phyloP scores from a whole-genome alignment of 2,888 invertebrate species.

The Erannis defoliaria region DNA sequence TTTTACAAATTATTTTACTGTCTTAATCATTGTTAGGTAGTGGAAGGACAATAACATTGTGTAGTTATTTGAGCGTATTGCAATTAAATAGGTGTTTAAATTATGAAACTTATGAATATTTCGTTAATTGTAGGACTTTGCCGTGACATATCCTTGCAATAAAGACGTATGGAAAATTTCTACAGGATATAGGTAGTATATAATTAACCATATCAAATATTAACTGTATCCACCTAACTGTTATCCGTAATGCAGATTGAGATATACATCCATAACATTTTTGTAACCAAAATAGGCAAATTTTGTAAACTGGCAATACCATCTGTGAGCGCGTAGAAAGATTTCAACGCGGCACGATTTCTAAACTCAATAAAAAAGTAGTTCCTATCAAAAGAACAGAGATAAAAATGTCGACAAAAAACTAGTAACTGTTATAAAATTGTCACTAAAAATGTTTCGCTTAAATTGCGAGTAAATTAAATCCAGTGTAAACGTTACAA shows the following conservation, averaged over 20 bases:
- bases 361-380: neutral
- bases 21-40: constrained; percentile 71
- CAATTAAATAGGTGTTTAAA: constrained; percentile 70
- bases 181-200: constrained; percentile 49
- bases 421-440: constrained; percentile 4
- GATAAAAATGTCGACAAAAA: constrained; percentile 5
- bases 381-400: constrained; percentile 11
- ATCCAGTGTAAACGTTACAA: constrained; percentile 55
- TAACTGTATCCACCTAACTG: constrained; percentile 2
- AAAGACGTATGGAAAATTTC: constrained; percentile 49
- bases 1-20: constrained; percentile 81
- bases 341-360: neutral
- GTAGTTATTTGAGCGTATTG: constrained; percentile 69
- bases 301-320: constrained; percentile 25
- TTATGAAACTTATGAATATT: constrained; percentile 57
- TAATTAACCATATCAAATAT: constrained; percentile 41
- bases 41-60: constrained; percentile 66
- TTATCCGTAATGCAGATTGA: constrained; percentile 14
- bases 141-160: constrained; percentile 72
- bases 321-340: constrained; percentile 11
- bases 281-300: constrained; percentile 26
- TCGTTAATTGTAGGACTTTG: constrained; percentile 61
- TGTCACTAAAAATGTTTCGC: constrained; percentile 19
- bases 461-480: constrained; percentile 23
- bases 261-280: constrained; percentile 3